A percentile compares a stretch with the other conserved stretches of the same genome.
Evolutionary conservation across 2,888 invertebrate genomes (phyloP).

Genomic region (Drosophila diplacantha): DNA sequence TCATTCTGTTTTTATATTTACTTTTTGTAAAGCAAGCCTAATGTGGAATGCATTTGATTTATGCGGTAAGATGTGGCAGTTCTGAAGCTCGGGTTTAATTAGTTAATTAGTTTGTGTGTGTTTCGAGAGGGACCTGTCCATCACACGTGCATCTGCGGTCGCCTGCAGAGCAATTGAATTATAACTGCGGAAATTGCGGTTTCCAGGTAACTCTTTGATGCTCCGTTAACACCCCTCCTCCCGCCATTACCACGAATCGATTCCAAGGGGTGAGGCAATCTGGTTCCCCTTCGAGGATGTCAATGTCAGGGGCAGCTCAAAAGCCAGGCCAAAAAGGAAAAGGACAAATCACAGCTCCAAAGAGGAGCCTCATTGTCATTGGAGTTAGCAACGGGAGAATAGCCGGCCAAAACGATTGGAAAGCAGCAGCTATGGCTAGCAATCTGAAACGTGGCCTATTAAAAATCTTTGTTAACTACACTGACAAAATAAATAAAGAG

Average conservation of each 20-base stretch:
- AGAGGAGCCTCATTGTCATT: constrained; percentile 28
- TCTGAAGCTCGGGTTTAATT: constrained; percentile 19
- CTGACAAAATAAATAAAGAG: background rate
- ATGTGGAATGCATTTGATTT: constrained; percentile 7
- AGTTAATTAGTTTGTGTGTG: constrained; percentile 32
- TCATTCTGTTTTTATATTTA: constrained; percentile 4
- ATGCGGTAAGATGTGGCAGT: constrained; percentile 1
- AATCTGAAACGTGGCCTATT: constrained; percentile 38
- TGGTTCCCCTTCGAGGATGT: constrained; percentile 4
- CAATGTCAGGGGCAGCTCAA: constrained; percentile 24
- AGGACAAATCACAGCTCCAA: background rate
- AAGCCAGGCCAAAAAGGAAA: constrained; percentile 3
- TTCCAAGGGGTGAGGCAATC: constrained; percentile 1
- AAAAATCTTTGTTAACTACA: constrained; percentile 26
- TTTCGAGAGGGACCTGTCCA: constrained; percentile 1
- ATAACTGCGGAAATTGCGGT: constrained; percentile 21
- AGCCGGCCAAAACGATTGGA: constrained; percentile 33
- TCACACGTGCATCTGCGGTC: constrained; percentile 18
- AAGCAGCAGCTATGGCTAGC: constrained; percentile 18
- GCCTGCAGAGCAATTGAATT: constrained; percentile 22
- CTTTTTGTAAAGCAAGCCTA: background rate
- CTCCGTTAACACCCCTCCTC: background rate
- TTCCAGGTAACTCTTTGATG: constrained; percentile 14
- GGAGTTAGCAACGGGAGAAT: constrained; percentile 46
- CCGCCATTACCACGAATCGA: constrained; percentile 8